Evolutionary conservation across 2,888 invertebrate species (phyloP).

Genomic region (Melinaea marsaeus): DNA sequence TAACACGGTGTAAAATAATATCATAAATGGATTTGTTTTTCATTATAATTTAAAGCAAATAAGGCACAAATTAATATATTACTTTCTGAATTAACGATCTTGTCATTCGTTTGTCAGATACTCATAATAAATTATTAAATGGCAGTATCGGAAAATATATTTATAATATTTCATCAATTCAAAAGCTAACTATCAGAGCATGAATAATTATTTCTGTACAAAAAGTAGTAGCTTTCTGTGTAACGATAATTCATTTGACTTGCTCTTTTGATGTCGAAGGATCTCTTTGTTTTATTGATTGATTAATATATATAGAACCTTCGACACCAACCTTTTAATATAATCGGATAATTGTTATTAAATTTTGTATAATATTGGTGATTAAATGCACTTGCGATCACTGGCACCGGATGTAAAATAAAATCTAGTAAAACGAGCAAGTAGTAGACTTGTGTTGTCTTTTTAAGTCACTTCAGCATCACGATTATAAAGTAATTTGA

Average conservation of each 20-base stretch:
- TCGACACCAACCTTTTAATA: slow-evolving; percentile 46
- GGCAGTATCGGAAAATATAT: background rate
- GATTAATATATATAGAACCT: slow-evolving; percentile 57
- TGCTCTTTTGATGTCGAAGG: slow-evolving; percentile 69
- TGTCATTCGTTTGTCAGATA: too few species aligned
- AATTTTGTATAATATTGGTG: slow-evolving; percentile 20
- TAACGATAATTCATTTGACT: slow-evolving; percentile 75
- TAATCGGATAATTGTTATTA: slow-evolving; percentile 12
- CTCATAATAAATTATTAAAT: background rate
- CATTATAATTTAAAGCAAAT: slow-evolving; percentile 3
- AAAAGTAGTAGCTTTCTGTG: slow-evolving; percentile 43
- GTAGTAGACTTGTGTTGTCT: slow-evolving; percentile 31
- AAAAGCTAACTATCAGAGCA: slow-evolving; percentile 48
- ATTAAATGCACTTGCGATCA: slow-evolving; percentile 18
- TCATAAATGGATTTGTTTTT: slow-evolving; percentile 1
- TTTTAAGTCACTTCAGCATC: slow-evolving; percentile 21
- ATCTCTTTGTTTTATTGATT: slow-evolving; percentile 43
- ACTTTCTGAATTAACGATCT: too few species aligned
- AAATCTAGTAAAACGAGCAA: slow-evolving; percentile 22
- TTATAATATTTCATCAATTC: slow-evolving; percentile 35
- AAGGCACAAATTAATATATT: too few species aligned
- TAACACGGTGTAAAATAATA: slow-evolving; percentile 4
- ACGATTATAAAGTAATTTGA: slow-evolving; percentile 12
- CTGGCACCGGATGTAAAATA: slow-evolving; percentile 17
- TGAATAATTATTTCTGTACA: slow-evolving; percentile 20